Percentiles rank a stretch among this genome's conserved stretches.
Conservation (phyloP, 1,140 invertebrate species). For the Sitophilus oryzae region DNA sequence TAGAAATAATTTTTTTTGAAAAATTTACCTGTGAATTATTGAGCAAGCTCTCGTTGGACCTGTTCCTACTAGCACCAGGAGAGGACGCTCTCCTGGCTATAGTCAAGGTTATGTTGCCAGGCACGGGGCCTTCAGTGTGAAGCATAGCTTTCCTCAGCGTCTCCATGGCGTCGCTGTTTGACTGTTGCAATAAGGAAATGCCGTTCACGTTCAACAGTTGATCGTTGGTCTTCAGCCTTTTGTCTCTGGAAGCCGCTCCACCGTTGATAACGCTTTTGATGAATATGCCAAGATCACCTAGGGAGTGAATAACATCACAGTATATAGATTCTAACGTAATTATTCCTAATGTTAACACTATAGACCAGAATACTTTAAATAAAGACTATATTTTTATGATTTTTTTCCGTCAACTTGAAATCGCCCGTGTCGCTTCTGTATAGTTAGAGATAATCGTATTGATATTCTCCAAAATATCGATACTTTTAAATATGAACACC, state of each 20-base stretch:
- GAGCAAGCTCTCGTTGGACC: conserved; percentile 48
- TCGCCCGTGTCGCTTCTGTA: too few relatives aligned
- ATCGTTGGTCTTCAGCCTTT: conserved; percentile 87
- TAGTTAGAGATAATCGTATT: too few relatives aligned
- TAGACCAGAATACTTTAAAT: not conserved
- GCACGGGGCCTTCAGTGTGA: conserved; percentile 73
- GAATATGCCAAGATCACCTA: conserved; percentile 91
- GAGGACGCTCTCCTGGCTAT: conserved; percentile 68
- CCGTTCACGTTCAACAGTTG: conserved; percentile 93
- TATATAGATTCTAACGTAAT: too few relatives aligned
- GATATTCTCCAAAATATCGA: too few relatives aligned
- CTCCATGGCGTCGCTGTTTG: conserved; percentile 94
- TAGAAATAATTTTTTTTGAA: conserved; percentile 36
- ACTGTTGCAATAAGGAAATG: conserved; percentile 76
- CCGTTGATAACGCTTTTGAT: conserved; percentile 94
- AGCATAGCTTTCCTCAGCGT: conserved; percentile 85
- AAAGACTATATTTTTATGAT: too few relatives aligned
- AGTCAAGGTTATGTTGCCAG: conserved; percentile 78
- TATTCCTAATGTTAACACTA: too few relatives aligned
- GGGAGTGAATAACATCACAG: too few relatives aligned
- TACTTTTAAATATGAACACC: too few relatives aligned
- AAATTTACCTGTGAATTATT: conserved; percentile 37
- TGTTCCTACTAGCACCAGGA: conserved; percentile 45
- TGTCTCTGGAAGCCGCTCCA: conserved; percentile 91
- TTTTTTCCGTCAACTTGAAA: too few relatives aligned